Percentiles rank a stretch among this genome's conserved stretches.
phyloP scores from a whole-genome alignment of 2,797 vertebrate species.

The Acanthis flammea region DNA sequence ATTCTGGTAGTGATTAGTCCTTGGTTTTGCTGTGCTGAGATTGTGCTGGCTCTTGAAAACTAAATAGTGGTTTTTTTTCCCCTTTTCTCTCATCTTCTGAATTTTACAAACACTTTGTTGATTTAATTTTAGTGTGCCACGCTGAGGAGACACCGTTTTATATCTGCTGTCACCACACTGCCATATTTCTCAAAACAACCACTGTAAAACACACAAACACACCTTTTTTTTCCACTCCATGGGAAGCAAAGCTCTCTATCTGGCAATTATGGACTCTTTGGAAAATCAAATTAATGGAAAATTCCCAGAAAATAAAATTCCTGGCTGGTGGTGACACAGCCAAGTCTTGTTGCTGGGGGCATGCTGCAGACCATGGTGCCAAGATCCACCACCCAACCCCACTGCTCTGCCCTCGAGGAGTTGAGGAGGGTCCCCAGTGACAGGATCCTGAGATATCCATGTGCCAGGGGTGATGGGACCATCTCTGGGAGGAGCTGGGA shows the following conservation, averaged over 20 bases:
- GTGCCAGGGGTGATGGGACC: accelerated
- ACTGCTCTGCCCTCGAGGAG: not conserved
- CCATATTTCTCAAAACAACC: not conserved
- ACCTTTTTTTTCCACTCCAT: not conserved
- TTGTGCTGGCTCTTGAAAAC: not conserved
- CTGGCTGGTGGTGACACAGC: not conserved
- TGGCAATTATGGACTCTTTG: not conserved
- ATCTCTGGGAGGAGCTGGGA: not conserved
- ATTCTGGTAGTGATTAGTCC: not conserved
- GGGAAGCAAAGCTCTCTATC: not conserved
- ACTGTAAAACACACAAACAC: not conserved
- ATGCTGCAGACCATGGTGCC: accelerated
- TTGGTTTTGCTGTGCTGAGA: not conserved
- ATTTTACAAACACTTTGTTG: not conserved
- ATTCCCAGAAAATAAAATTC: not conserved
- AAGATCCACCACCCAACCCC: not conserved
- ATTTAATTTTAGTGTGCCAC: not conserved
- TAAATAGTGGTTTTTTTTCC: accelerated
- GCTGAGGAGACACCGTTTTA: not conserved
- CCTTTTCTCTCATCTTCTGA: not conserved
- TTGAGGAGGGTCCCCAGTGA: not conserved
- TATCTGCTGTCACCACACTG: not conserved
- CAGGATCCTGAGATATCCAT: not conserved
- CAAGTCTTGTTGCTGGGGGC: accelerated
- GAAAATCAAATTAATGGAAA: not conserved